phyloP scores from a whole-genome alignment of 2,888 invertebrate species.

The Sphecodes monilicornis region DNA sequence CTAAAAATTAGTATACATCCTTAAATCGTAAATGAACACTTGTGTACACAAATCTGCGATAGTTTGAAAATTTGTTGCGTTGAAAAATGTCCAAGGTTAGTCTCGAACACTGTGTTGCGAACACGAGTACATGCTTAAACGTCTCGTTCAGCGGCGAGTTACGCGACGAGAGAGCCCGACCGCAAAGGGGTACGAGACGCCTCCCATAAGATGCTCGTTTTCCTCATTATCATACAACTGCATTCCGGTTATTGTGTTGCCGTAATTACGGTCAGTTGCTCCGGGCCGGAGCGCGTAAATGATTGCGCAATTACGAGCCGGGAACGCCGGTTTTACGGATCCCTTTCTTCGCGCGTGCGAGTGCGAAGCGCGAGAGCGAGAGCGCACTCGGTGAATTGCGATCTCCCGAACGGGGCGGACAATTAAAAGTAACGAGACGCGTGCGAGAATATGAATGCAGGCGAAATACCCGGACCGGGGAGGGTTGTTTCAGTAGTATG shows the following conservation, averaged over 20 bases:
- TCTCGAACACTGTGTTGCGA: background rate
- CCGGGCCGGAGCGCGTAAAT: constrained; percentile 48
- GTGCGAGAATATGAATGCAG: background rate
- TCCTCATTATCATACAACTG: constrained; percentile 61
- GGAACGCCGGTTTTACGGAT: constrained; percentile 18
- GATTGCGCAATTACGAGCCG: constrained; percentile 57
- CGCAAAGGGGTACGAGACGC: constrained; percentile 24
- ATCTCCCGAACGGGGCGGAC: background rate
- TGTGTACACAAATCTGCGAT: background rate
- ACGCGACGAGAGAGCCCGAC: constrained; percentile 21
- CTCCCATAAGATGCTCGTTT: constrained; percentile 47
- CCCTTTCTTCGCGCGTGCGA: constrained; percentile 7
- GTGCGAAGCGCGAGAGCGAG: background rate
- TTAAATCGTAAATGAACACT: background rate
- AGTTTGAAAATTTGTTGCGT: background rate
- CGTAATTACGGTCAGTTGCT: constrained; percentile 62
- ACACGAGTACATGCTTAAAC: background rate
- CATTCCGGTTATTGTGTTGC: constrained; percentile 62
- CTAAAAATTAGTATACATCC: background rate
- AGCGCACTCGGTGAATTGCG: background rate
- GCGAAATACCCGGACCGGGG: background rate
- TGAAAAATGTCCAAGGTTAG: background rate
- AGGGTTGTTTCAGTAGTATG: background rate
- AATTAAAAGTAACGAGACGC: constrained; percentile 20
- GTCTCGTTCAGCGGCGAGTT: constrained; percentile 45